Percentiles rank a stretch among this genome's conserved stretches.
Conservation (phyloP, 2,113 vertebrate genomes). For the Laticauda laticaudata region DNA sequence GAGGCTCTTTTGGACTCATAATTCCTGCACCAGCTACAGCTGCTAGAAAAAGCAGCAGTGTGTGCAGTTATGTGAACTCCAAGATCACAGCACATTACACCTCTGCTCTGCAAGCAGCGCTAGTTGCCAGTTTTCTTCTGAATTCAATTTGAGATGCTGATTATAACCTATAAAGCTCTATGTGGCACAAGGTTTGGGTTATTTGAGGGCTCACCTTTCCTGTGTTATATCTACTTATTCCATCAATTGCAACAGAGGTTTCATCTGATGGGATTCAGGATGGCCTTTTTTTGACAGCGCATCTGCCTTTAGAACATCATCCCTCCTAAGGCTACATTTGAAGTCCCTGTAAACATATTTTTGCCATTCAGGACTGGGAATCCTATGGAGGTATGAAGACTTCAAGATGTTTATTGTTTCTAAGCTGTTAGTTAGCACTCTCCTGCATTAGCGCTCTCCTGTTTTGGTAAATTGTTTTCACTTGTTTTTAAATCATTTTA, state of each 20-base stretch:
- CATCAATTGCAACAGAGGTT: neutral
- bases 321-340: neutral
- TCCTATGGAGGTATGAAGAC: neutral
- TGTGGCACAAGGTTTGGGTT: neutral
- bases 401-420: neutral
- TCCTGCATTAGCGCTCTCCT: neutral
- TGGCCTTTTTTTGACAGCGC: neutral
- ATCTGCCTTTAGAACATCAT: neutral
- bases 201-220: neutral
- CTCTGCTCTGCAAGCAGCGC: neutral
- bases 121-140: neutral
- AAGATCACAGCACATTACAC: neutral
- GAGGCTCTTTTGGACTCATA: neutral
- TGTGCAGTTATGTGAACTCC: neutral
- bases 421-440: neutral
- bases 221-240: neutral
- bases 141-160: neutral
- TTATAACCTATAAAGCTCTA: neutral
- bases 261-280: neutral
- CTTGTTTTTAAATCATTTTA: neutral
- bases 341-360: neutral
- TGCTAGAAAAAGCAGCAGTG: neutral
- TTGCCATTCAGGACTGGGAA: neutral
- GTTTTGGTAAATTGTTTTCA: neutral
- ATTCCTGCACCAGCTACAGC: neutral